Conservation (phyloP, 2,888 invertebrate species). For the Matsumyia berberina region DNA sequence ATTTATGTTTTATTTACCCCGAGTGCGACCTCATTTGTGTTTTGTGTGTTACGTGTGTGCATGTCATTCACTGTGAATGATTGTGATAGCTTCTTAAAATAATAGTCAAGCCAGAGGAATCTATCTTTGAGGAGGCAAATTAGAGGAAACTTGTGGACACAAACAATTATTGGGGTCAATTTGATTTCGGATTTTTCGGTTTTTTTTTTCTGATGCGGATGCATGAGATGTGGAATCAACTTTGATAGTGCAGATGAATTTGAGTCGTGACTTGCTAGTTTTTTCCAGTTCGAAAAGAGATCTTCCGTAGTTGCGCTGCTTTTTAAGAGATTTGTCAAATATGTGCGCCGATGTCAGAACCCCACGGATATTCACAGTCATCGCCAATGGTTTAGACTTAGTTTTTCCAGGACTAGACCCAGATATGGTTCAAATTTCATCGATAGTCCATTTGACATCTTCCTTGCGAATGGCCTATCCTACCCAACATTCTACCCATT, state of each 20-base stretch:
- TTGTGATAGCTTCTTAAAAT: conserved; percentile 4
- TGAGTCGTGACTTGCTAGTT: neutral
- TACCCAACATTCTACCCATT: no score
- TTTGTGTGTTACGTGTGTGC: no score
- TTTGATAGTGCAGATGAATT: conserved; percentile 16
- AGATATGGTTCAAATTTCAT: no score
- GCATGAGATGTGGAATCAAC: conserved; percentile 38
- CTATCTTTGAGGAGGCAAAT: conserved; percentile 7
- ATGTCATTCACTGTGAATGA: conserved; percentile 36
- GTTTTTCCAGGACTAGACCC: no score
- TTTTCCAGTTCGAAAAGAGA: no score
- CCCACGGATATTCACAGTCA: no score
- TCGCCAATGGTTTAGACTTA: no score
- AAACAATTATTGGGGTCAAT: conserved; percentile 26
- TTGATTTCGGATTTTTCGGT: no score
- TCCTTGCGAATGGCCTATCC: no score
- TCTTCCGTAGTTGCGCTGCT: neutral
- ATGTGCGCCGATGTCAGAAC: no score
- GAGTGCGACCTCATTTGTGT: conserved; percentile 48
- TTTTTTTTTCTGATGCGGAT: conserved; percentile 29
- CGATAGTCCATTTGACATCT: no score
- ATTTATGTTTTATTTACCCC: conserved; percentile 46
- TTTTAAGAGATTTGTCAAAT: no score
- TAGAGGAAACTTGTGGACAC: conserved; percentile 8
- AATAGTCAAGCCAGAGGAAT: neutral